Percentiles rank a stretch among this genome's conserved stretches.
phyloP scores from a whole-genome alignment of 2,797 vertebrate species.

The Acestrorhynchus altus region DNA sequence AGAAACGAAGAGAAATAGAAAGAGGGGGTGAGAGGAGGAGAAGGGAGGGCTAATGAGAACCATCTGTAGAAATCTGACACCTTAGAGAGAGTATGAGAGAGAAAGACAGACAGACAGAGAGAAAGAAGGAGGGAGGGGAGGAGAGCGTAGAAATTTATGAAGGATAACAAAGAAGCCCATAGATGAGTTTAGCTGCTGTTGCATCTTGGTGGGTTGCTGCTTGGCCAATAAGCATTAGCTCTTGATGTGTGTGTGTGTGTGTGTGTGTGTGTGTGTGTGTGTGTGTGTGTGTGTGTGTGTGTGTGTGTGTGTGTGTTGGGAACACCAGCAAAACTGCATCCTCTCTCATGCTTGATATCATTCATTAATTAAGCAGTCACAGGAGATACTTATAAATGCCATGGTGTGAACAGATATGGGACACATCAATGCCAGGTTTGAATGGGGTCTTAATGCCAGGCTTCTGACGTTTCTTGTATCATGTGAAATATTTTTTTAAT shows the following conservation, averaged over 20 bases:
- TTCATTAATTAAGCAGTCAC: no score
- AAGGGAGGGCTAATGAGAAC: constrained; percentile 75
- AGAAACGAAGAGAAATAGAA: constrained; percentile 18
- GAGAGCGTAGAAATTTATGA: constrained; percentile 45
- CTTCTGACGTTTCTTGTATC: no score
- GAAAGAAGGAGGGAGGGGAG: constrained; percentile 16
- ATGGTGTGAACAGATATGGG: no score
- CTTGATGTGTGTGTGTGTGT: constrained; percentile 38
- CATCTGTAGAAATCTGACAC: constrained; percentile 87
- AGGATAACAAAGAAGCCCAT: constrained; percentile 75
- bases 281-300: no score
- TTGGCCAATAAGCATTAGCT: constrained; percentile 65
- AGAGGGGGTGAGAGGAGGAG: constrained; percentile 59
- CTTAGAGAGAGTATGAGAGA: constrained; percentile 37
- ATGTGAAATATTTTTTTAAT: no score
- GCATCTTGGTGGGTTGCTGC: constrained; percentile 50
- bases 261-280: constrained; percentile 26
- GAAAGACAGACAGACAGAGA: constrained; percentile 22
- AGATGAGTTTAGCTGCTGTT: constrained; percentile 66
- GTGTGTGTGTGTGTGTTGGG: no score
- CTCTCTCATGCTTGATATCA: no score
- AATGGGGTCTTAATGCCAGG: no score
- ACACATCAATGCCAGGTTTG: no score
- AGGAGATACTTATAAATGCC: no score
- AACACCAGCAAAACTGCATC: no score